These are phyloP conservation scores for Formica exsecta DNA, from an alignment of 1,140 invertebrate genomes.

Conservation along the genomic window DNA sequence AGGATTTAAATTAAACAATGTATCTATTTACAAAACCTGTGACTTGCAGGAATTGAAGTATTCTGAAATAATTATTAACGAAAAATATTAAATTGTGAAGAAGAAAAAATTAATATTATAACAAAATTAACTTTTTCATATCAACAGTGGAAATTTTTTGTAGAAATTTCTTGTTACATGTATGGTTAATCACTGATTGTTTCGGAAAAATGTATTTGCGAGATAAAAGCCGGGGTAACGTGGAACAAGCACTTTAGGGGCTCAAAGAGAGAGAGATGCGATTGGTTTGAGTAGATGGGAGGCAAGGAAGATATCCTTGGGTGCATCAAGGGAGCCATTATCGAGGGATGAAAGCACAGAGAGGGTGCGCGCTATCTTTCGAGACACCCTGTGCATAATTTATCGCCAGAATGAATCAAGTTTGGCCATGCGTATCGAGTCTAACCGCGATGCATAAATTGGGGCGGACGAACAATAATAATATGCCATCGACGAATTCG, in stretches of 20 bases:
- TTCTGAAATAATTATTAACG: no score
- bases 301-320: constrained; percentile 67
- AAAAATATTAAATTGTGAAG: no score
- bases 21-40: not conserved
- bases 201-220: constrained; percentile 8
- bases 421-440: constrained; percentile 68
- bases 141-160: no score
- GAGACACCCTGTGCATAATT: constrained; percentile 74
- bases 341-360: constrained; percentile 69
- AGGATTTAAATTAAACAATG: not conserved
- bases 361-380: constrained; percentile 61
- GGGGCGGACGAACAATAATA: constrained; percentile 59
- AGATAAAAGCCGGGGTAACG: not conserved
- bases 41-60: not conserved
- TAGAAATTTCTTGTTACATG: no score
- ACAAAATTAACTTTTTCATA: no score
- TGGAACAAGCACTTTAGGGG: constrained; percentile 35
- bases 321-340: constrained; percentile 73
- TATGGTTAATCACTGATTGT: not conserved
- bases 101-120: not conserved
- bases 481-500: constrained; percentile 52
- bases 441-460: constrained; percentile 33
- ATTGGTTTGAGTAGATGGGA: constrained; percentile 63
- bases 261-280: constrained; percentile 23
- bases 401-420: constrained; percentile 68